Base-by-base conservation (phyloP, 2,797 vertebrate species). In the Sebastes cheni region DNA sequence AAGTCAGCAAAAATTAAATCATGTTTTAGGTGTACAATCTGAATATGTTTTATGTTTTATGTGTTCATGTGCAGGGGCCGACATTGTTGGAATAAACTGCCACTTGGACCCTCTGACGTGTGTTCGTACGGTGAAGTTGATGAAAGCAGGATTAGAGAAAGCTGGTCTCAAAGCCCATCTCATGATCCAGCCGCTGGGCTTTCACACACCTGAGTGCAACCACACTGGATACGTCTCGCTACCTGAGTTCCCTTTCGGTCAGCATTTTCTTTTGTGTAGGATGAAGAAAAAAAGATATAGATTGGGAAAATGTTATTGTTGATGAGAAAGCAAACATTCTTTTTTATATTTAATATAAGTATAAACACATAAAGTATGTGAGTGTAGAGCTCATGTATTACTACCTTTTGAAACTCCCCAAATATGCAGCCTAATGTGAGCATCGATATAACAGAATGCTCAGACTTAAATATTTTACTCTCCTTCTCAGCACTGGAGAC, bases 201-300 rank as follows among this genome's bases (percentile, higher is more conserved):
- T 91, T 88, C 96, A 96, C 83, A 97, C 97, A 5, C 97, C 97
- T 1, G 96, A 97, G 58, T 96, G 96, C 42, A 95, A 94, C 91
- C 94, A 95, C 34, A 94, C 95, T 72, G 97, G 96, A 7, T 97
- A 97, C 74, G 92, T 95, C 27, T 94, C 95, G 67, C 95, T 97
- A 27, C 97, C 97, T 0, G 97, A 98, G 87, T 97, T 95, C 91
- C 97, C 96, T 11, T 98, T 97, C 60, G 97, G 96, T 97, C 92
- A 94, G 96, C 14, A 50, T 79, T 72, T 72, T 61, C 1, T 61
- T 61, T 58, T 32, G 7, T 27, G 16, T 16, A n/a, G 20, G 2
- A 25, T 25, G 6, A 52, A 32, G 5, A 46, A 36, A 65, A 65
- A 12, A 6, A 68, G 2, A 68, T 8, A 39, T 25, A 4, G 11